Evolutionary conservation across 2,113 vertebrate genomes (phyloP), one percentile per base, ranked within the genome.

Genomic region (Strix aluco): DNA sequence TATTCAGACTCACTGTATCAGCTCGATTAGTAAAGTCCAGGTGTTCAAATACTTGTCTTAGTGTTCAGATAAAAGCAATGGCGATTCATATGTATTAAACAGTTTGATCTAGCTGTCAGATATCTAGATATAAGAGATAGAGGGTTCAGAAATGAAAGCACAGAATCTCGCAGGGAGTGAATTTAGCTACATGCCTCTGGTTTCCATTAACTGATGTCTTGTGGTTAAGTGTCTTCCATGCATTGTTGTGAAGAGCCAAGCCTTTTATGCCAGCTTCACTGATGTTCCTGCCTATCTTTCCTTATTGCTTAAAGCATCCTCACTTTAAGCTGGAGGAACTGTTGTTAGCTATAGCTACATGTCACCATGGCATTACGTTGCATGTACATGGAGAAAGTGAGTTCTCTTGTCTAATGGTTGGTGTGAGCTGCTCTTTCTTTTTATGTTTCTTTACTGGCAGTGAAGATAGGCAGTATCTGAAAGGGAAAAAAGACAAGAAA

Each of bases 111-210:
- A 40, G 30, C 4, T 44, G 19, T 81, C 29, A 29, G 42, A 22
- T 75, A 18, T 3, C 16, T 55, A 40, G 58, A 18, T 42, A 9
- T 6, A 32, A 59, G 30, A 78, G 55, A 38, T 32, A 19, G 10
- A 32, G 65, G 14, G 10, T 30, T 67, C 18, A 61, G 67, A 38
- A 81, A n/a, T 0, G 4, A 38, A 36, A 96, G 65, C 30, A 29
- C 34, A 44, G 38, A 38, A 26, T 80, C 83, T 89, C 57, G 11
- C 49, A 58, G 79, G 90, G 44, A 88, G 25, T 34, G 34, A 27
- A 44, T 59, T 52, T 70, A 79, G 54, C 54, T 69, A 6, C 61
- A 26, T 0, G 2, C 47, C 13, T 40, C 32, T 1, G 0, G 4
- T 78, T 86, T 52, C 26, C 26, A 9, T 34, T 54, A 29, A 26